Conservation (phyloP, 2,888 invertebrate species). For the Lasioglossum lativentre region DNA sequence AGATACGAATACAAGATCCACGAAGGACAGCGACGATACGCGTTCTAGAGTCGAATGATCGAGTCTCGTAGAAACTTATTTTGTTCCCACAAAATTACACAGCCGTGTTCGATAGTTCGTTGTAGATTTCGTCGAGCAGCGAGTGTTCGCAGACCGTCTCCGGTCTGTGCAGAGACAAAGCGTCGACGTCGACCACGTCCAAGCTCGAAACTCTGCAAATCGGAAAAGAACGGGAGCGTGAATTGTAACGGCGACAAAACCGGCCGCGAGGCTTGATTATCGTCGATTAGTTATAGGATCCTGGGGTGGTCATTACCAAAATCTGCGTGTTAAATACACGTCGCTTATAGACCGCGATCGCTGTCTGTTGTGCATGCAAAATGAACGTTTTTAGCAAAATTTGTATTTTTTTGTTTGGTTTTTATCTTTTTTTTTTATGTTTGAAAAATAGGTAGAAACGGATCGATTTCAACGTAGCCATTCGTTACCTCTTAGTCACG, state of each 20-base stretch:
- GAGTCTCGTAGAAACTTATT: conserved; percentile 41
- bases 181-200: conserved; percentile 75
- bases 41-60: not conserved
- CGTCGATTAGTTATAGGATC: conserved; percentile 38
- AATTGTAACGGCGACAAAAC: not conserved
- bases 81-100: conserved; percentile 78
- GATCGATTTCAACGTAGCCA: not conserved
- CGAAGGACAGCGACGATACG: not conserved
- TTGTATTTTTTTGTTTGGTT: not conserved
- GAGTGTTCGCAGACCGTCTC: conserved; percentile 76
- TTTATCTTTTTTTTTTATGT: not conserved
- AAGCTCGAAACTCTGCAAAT: conserved; percentile 76
- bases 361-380: conserved; percentile 81
- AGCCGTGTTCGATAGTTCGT: conserved; percentile 82
- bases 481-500: conserved; percentile 76
- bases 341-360: conserved; percentile 77
- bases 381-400: conserved; percentile 60
- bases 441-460: not conserved
- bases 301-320: conserved; percentile 74
- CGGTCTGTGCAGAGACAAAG: conserved; percentile 78
- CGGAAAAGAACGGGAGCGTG: not conserved
- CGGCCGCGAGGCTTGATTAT: not conserved
- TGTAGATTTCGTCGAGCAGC: conserved; percentile 81
- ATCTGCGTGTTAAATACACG: conserved; percentile 73
- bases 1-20: conserved; percentile 51